phyloP scores from a whole-genome alignment of 2,797 vertebrate genomes.

The Takifugu ocellatus region DNA sequence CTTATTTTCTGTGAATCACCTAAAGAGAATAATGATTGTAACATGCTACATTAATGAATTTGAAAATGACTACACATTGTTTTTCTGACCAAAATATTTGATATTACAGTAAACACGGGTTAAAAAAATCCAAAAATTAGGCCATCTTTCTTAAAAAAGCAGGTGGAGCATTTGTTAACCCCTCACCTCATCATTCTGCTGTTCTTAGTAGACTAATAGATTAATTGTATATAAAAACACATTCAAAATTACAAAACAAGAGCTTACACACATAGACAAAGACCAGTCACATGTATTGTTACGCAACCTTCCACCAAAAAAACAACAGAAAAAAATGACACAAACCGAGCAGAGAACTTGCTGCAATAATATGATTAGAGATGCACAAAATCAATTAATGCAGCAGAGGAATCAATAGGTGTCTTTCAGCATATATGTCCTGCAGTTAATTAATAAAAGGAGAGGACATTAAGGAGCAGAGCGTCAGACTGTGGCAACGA shows the following conservation, averaged over 20 bases:
- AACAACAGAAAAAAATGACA: slow-evolving; percentile 13
- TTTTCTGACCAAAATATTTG: no score
- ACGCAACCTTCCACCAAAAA: slow-evolving; percentile 36
- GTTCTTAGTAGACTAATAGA: slow-evolving; percentile 1
- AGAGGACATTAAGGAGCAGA: slow-evolving; percentile 66
- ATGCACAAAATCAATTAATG: slow-evolving; percentile 77
- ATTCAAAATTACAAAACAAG: slow-evolving; percentile 26
- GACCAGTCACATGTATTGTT: slow-evolving; percentile 18
- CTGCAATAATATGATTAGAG: slow-evolving; percentile 76
- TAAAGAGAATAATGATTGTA: no score
- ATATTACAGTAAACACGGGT: no score
- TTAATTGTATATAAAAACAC: slow-evolving; percentile 4
- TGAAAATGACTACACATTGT: no score
- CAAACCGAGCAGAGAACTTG: slow-evolving; percentile 54
- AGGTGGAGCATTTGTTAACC: background rate
- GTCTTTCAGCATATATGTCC: slow-evolving; percentile 75
- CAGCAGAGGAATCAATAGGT: slow-evolving; percentile 72
- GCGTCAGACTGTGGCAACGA: slow-evolving; percentile 67
- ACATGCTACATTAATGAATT: no score
- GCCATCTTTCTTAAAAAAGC: no score
- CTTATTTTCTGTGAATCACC: no score
- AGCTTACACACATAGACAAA: slow-evolving; percentile 25
- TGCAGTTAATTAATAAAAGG: slow-evolving; percentile 77
- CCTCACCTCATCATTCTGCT: background rate
- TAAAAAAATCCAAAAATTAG: background rate